Conservation (phyloP, 2,888 invertebrate genomes). For the Bimastos eiseni region DNA sequence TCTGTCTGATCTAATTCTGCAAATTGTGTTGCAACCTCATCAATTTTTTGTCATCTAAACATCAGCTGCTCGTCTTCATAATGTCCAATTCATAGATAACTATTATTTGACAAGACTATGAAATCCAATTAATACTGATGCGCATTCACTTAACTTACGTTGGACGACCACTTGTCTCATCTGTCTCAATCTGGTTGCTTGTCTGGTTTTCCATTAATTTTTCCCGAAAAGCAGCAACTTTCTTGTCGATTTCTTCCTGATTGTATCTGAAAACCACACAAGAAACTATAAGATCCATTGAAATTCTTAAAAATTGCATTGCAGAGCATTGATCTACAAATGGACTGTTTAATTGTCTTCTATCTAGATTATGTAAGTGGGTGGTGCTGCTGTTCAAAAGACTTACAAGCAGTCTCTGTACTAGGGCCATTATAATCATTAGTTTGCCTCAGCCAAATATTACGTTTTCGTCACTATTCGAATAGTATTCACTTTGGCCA, state of each 20-base stretch:
- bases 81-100: no score
- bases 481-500: no score
- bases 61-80: neutral
- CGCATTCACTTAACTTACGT: constrained; percentile 70
- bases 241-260: constrained; percentile 80
- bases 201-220: constrained; percentile 75
- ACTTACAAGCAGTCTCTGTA: no score
- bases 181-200: constrained; percentile 62
- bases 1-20: neutral
- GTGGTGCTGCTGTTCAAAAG: no score
- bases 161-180: constrained; percentile 81
- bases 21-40: neutral
- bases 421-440: no score
- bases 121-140: neutral
- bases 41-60: neutral
- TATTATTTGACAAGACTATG: no score
- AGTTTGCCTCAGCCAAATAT: no score
- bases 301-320: neutral
- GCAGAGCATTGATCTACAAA: neutral
- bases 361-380: no score
- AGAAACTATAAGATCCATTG: neutral
- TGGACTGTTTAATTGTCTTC: neutral
- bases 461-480: no score
- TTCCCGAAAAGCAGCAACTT: constrained; percentile 83
- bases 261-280: constrained; percentile 71